phyloP scores from a whole-genome alignment of 2,888 invertebrate species.

The Odontothrips loti region DNA sequence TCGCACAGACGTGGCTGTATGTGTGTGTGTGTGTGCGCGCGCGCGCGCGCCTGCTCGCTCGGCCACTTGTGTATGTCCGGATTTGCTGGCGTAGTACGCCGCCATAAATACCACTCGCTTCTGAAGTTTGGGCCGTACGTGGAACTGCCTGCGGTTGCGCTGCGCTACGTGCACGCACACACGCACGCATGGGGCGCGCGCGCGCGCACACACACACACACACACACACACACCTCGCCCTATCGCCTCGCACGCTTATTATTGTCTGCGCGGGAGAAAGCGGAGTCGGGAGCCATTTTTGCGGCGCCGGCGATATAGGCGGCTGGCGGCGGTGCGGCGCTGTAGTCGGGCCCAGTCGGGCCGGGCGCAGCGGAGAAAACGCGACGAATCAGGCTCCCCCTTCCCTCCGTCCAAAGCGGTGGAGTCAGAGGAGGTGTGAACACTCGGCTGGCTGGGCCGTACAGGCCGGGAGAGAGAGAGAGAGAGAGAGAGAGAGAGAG shows the following conservation, averaged over 20 bases:
- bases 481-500: too few species aligned
- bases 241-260: background rate
- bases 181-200: background rate
- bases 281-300: background rate
- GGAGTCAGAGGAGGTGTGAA: background rate
- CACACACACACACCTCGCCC: background rate
- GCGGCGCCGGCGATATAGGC: background rate
- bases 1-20: background rate
- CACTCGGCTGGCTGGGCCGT: background rate
- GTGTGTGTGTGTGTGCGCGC: background rate
- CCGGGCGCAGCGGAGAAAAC: background rate
- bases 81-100: background rate
- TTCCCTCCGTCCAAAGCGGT: background rate
- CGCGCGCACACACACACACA: background rate
- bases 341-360: background rate
- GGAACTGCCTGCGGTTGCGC: background rate
- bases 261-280: background rate
- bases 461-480: background rate
- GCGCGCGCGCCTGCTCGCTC: background rate
- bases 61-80: conserved; percentile 6
- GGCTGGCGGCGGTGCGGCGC: background rate
- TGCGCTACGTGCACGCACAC: background rate
- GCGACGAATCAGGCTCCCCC: background rate
- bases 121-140: background rate
- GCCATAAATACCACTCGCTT: conserved; percentile 6